A percentile compares a stretch with the other conserved stretches of the same genome.
phyloP scores from a whole-genome alignment of 2,888 invertebrate species.

The Andricus quercusramuli region DNA sequence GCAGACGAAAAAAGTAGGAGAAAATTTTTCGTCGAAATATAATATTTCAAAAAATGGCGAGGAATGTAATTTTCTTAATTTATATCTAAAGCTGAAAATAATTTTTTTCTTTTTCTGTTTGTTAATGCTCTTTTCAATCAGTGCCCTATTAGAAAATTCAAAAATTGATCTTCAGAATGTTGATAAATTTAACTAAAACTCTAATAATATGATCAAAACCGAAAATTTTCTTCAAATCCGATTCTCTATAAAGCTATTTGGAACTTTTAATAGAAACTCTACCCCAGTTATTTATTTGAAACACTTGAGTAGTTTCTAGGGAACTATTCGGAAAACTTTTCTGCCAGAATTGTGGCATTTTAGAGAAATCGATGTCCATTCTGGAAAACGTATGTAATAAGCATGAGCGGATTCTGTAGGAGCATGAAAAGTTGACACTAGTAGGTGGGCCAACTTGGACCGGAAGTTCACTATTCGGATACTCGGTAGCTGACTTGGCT shows the following conservation, averaged over 20 bases:
- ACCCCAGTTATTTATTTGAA: constrained; percentile 13
- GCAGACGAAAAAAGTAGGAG: too few species aligned
- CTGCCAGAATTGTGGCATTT: constrained; percentile 17
- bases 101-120: too few species aligned
- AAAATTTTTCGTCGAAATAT: too few species aligned
- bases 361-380: neutral
- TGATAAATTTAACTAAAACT: too few species aligned
- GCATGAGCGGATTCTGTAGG: constrained; percentile 48
- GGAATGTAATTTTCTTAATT: too few species aligned
- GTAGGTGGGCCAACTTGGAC: constrained; percentile 58
- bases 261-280: neutral
- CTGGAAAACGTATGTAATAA: constrained; percentile 32
- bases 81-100: too few species aligned
- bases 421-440: constrained; percentile 68
- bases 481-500: constrained; percentile 43
- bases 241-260: neutral
- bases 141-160: too few species aligned
- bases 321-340: constrained; percentile 3
- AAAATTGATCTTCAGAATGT: too few species aligned
- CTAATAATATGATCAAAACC: neutral
- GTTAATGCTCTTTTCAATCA: too few species aligned
- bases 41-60: too few species aligned
- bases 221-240: neutral
- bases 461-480: constrained; percentile 51
- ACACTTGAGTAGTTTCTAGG: neutral